These are phyloP conservation scores for Hirtodrosophila confusa DNA, from an alignment of 2,888 invertebrate species.

Conservation along the genomic window DNA sequence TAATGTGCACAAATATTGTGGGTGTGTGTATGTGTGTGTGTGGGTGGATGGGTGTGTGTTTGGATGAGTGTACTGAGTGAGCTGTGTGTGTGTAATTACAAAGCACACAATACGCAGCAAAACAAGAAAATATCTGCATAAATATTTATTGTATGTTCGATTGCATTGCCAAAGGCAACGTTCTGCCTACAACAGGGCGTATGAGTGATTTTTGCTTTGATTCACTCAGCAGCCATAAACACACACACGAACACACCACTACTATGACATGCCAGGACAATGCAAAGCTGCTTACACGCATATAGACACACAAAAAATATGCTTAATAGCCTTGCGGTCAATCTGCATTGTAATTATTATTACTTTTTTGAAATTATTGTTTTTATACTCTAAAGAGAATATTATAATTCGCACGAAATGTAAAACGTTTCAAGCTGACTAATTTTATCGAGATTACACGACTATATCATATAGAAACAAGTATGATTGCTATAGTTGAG, in stretches of 20 bases:
- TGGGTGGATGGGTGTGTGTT: slow-evolving; percentile 1
- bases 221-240: slow-evolving; percentile 15
- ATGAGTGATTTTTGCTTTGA: slow-evolving; percentile 64
- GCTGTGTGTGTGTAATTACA: slow-evolving; percentile 56
- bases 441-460: too few species aligned
- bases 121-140: slow-evolving; percentile 58
- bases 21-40: neutral
- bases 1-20: slow-evolving; percentile 57
- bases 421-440: too few species aligned
- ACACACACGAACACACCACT: too few species aligned
- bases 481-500: too few species aligned
- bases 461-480: too few species aligned
- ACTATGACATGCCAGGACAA: too few species aligned
- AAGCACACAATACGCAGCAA: slow-evolving; percentile 46
- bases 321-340: slow-evolving; percentile 29
- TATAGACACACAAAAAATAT: slow-evolving; percentile 7
- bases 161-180: slow-evolving; percentile 55
- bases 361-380: slow-evolving; percentile 14
- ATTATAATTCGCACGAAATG: too few species aligned
- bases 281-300: slow-evolving; percentile 9
- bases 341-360: slow-evolving; percentile 36
- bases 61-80: slow-evolving; percentile 8
- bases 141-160: slow-evolving; percentile 74
- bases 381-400: slow-evolving; percentile 20
- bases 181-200: slow-evolving; percentile 35